These are phyloP conservation scores for Metaphire vulgaris DNA, from an alignment of 1,140 invertebrate species.

Conservation along the genomic window DNA sequence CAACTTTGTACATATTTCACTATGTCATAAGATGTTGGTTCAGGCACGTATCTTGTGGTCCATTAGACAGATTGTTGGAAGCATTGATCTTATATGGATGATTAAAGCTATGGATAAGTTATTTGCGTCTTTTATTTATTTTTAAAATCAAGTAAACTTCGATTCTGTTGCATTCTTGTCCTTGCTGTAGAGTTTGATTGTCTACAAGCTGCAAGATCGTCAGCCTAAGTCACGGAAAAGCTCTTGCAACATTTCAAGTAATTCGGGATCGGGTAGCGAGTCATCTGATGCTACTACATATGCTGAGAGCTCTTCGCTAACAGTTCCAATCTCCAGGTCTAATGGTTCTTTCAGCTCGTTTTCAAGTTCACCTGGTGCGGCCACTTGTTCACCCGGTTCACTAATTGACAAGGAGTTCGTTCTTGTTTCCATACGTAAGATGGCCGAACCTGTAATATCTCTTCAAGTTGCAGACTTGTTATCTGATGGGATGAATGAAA, in stretches of 20 bases:
- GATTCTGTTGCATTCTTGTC: too few relatives aligned
- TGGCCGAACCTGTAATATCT: conserved; percentile 61
- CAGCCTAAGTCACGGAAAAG: background rate
- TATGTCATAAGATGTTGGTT: too few relatives aligned
- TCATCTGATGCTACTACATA: background rate
- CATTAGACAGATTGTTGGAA: too few relatives aligned
- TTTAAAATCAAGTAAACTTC: too few relatives aligned
- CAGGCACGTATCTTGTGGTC: too few relatives aligned
- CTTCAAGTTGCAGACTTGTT: conserved; percentile 63
- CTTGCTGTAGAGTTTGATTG: background rate
- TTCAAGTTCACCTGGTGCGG: too few relatives aligned
- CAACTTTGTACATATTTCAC: too few relatives aligned
- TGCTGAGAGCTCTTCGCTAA: background rate
- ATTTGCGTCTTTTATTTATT: too few relatives aligned
- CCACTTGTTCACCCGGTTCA: background rate
- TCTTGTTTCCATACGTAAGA: conserved; percentile 49
- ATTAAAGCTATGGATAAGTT: too few relatives aligned
- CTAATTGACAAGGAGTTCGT: conserved; percentile 25
- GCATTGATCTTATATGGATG: too few relatives aligned
- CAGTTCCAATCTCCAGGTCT: background rate
- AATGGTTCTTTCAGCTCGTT: background rate
- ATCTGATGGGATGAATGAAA: conserved; percentile 61
- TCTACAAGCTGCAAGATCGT: background rate
- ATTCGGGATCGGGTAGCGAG: background rate
- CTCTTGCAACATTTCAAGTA: background rate